Base-by-base conservation (phyloP, 1,140 invertebrate genomes). In the Drosophila obscura region DNA sequence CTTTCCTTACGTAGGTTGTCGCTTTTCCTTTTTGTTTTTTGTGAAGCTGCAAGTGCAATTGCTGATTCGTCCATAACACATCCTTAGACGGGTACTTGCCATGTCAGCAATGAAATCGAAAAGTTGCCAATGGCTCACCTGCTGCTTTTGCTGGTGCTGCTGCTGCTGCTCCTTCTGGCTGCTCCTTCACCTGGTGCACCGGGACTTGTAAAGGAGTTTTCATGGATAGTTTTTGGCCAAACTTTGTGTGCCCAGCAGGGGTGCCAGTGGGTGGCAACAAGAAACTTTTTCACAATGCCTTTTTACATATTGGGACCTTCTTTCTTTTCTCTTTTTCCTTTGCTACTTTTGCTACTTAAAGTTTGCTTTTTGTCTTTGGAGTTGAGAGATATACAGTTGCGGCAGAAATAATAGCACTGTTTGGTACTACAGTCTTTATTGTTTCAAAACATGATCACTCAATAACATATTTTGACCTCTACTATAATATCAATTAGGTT, bases 291-390 rank as follows among this genome's bases (percentile, higher is more conserved):
- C 75, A 81, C 73, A 85, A 73, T 81, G 66, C 63, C 73, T 61
- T 62, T 76, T 76, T 78, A 74, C 69, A 74, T 58, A 58, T 76
- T 45, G 35, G 55, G 50, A 24, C 49, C 16, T 16, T 16, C 1
- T 19, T 1, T 1, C 19, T 35, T 45, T 41, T 13, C 39, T 64
- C 44, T 22, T 65, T 65, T 64, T 45, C 64, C 43, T 46, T 39
- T 64, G 76, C 77, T 66, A 67, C 73, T 72, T 78, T 81, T 87
- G 82, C 83, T 87, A 87, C 82, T 87, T 87, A 87, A 87, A 88
- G 82, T 87, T 87, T 78, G 82, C 78, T 73, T 88, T 87, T 79
- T 87, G 83, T 87, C 83, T 88, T 87, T 76, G 64, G 4, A 69
- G 51, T 35, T 16, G 35, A 24, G 24, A 69, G 66, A 57, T 50